phyloP scores from a whole-genome alignment of 1,140 invertebrate genomes.

The Cherax destructor region DNA sequence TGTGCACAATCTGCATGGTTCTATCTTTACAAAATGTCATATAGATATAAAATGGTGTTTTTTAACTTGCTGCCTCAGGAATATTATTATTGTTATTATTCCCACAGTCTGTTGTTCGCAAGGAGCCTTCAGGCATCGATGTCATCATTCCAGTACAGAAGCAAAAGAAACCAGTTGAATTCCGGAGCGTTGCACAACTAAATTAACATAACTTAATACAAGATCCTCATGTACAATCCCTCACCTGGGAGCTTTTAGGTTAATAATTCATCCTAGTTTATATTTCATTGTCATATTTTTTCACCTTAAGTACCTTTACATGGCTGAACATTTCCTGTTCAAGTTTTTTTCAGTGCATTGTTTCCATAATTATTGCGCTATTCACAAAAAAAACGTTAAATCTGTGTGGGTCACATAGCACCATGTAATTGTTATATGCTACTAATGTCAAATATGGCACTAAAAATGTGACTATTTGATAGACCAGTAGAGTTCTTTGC shows the following conservation, averaged over 20 bases:
- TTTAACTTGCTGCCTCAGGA: too few relatives aligned
- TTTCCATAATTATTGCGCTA: too few relatives aligned
- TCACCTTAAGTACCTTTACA: neutral
- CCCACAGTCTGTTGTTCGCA: slow-evolving; percentile 51
- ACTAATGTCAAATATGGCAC: too few relatives aligned
- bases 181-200: neutral
- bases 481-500: too few relatives aligned
- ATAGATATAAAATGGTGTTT: too few relatives aligned
- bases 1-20: too few relatives aligned
- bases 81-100: too few relatives aligned
- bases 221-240: neutral
- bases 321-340: neutral
- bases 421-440: too few relatives aligned
- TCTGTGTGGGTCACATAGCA: too few relatives aligned
- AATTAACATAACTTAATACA: neutral
- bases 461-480: too few relatives aligned
- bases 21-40: too few relatives aligned
- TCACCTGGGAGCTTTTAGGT: neutral
- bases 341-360: neutral
- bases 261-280: neutral
- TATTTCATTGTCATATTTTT: neutral
- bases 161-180: slow-evolving; percentile 10
- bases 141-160: slow-evolving; percentile 62
- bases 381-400: too few relatives aligned
- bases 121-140: slow-evolving; percentile 70